phyloP scores from a whole-genome alignment of 1,140 invertebrate species.

The Sinonovacula constricta region DNA sequence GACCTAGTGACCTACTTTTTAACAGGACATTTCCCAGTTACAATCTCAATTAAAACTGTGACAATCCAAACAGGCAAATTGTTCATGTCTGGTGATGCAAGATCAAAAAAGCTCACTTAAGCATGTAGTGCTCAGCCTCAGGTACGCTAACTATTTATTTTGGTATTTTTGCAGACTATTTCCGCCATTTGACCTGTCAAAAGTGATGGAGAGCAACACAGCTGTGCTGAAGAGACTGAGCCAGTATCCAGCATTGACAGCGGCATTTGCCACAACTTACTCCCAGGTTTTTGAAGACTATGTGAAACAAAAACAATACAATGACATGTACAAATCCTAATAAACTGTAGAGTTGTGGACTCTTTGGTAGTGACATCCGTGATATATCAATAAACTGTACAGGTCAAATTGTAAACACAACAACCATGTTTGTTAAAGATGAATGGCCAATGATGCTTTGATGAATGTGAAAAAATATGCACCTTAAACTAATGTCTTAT shows the following conservation, averaged over 20 bases:
- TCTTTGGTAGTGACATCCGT: too few species aligned
- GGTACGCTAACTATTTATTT: neutral
- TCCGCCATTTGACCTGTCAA: slow-evolving; percentile 62
- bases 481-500: too few species aligned
- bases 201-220: slow-evolving; percentile 58
- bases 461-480: too few species aligned
- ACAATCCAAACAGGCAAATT: too few species aligned
- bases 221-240: slow-evolving; percentile 56
- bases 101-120: neutral
- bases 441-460: too few species aligned
- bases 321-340: slow-evolving; percentile 52
- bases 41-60: neutral
- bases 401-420: too few species aligned
- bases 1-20: too few species aligned
- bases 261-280: slow-evolving; percentile 62
- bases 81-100: neutral
- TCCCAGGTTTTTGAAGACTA: slow-evolving; percentile 64
- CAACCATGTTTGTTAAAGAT: too few species aligned
- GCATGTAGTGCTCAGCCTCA: neutral
- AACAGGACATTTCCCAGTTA: neutral
- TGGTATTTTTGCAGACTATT: slow-evolving; percentile 62
- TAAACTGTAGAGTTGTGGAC: too few species aligned
- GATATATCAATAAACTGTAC: too few species aligned
- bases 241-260: slow-evolving; percentile 44
- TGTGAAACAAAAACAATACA: slow-evolving; percentile 58